phyloP scores from a whole-genome alignment of 23 tunicate genomes.

The Botrylloides violaceus region DNA sequence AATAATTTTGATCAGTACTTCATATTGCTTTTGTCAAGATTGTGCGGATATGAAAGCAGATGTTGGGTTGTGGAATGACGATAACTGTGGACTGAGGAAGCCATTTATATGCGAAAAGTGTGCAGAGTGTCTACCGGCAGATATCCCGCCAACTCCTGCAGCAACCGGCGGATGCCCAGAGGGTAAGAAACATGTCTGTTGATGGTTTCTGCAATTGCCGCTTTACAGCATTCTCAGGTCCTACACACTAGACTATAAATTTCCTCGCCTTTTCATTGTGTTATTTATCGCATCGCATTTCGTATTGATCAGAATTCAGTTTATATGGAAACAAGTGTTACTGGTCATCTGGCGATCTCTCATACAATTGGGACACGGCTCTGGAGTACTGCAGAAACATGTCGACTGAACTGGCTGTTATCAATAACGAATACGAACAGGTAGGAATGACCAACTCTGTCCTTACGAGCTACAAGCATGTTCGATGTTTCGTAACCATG shows the following conservation, averaged over 20 bases:
- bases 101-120: slow-evolving; percentile 67
- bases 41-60: slow-evolving; percentile 52
- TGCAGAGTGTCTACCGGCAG: slow-evolving; percentile 15
- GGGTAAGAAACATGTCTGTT: slow-evolving; percentile 22
- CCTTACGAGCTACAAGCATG: neutral
- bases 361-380: slow-evolving; percentile 39
- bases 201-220: no score
- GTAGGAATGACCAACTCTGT: slow-evolving; percentile 16
- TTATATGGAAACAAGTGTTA: slow-evolving; percentile 72
- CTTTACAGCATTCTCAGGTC: no score
- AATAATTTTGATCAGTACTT: neutral
- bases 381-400: slow-evolving; percentile 54
- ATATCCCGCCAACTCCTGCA: slow-evolving; percentile 55
- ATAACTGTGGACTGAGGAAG: slow-evolving; percentile 58
- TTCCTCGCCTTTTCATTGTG: no score
- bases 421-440: slow-evolving; percentile 77
- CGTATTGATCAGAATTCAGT: slow-evolving; percentile 29
- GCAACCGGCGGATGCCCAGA: slow-evolving; percentile 78
- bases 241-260: no score
- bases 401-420: slow-evolving; percentile 52
- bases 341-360: slow-evolving; percentile 26
- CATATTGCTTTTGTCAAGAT: slow-evolving; percentile 22
- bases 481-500: neutral
- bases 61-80: slow-evolving; percentile 79
- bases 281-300: no score